Conservation (phyloP, 2,113 vertebrate species). For the Tretioscincus oriximinensis region DNA sequence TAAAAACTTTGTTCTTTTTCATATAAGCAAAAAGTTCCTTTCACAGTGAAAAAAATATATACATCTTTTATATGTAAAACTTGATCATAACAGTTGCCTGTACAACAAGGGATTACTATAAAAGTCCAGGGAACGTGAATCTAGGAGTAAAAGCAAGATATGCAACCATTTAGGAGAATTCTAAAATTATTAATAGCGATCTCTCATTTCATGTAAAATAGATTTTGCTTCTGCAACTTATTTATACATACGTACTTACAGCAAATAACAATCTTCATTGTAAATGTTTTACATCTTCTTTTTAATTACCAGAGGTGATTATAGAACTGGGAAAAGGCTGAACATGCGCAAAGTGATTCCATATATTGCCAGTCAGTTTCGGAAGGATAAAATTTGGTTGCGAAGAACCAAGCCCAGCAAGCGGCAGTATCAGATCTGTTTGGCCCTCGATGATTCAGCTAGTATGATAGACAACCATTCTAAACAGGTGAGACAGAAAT, state of each 20-base stretch:
- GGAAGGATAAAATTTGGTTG: constrained; percentile 98
- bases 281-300: constrained; percentile 4
- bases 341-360: constrained; percentile 99
- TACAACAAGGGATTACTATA: not conserved
- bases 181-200: not conserved
- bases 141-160: not conserved
- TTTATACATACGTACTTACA: not conserved
- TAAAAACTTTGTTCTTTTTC: too few relatives aligned
- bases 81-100: too few relatives aligned
- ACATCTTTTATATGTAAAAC: too few relatives aligned
- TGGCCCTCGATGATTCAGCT: constrained; percentile 95
- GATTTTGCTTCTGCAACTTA: not conserved
- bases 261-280: too few relatives aligned
- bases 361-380: constrained; percentile 96
- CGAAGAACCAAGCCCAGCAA: constrained; percentile 96
- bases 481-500: constrained; percentile 83
- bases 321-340: constrained; percentile 92
- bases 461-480: constrained; percentile 98
- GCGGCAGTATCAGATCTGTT: constrained; percentile 94
- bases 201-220: accelerated
- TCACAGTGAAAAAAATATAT: too few relatives aligned
- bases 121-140: not conserved
- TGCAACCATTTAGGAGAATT: not conserved
- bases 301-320: constrained; percentile 84
- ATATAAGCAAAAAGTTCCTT: too few relatives aligned